A percentile compares a stretch with the other conserved stretches of the same genome.
Evolutionary conservation across 2,113 vertebrate species (phyloP).

Genomic region (Orcinus orca): DNA sequence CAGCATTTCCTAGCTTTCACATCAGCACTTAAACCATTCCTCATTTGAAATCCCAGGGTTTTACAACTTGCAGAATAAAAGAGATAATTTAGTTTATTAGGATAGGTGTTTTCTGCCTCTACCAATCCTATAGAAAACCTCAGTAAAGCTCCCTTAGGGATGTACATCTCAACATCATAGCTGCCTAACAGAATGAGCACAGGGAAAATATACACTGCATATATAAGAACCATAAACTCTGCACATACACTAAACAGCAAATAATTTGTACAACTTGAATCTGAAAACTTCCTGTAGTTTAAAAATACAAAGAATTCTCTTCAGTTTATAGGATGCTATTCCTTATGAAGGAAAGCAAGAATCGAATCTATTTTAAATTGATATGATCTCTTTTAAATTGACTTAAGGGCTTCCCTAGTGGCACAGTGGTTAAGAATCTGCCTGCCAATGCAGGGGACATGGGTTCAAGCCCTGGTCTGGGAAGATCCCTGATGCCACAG

Average conservation of each 20-base stretch:
- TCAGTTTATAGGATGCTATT: neutral
- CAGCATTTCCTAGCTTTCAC: neutral
- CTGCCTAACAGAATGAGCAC: neutral
- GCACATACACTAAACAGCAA: neutral
- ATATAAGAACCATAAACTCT: neutral
- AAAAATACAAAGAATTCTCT: neutral
- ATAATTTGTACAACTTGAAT: neutral
- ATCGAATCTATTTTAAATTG: neutral
- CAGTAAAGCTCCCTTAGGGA: neutral
- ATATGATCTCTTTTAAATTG: neutral
- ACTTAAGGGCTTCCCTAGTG: neutral
- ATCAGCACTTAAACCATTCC: neutral
- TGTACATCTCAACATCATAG: neutral
- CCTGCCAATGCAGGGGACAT: too few relatives aligned
- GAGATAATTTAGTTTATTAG: neutral
- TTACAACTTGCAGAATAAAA: neutral
- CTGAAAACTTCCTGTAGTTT: neutral
- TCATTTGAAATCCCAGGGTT: neutral
- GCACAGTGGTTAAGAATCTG: too few relatives aligned
- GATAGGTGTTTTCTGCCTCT: neutral
- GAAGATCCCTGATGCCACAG: too few relatives aligned
- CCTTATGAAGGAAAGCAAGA: neutral
- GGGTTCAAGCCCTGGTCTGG: too few relatives aligned
- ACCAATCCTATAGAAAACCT: neutral
- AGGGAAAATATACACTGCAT: neutral